Conservation (phyloP, 2,888 invertebrate genomes). For the Caenorhabditis virilis region DNA sequence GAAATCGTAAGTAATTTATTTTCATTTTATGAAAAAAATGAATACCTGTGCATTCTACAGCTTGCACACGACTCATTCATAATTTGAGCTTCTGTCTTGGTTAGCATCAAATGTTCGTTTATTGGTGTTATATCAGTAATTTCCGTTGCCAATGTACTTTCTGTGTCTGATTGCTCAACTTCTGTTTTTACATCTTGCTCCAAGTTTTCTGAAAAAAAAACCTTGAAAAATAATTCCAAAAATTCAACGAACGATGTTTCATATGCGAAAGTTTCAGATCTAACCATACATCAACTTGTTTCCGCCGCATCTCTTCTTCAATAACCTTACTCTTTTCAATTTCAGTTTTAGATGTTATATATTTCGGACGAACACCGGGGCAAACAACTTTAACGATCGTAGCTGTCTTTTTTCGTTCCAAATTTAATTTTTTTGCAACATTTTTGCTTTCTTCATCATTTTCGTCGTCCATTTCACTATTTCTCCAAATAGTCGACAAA, state of each 20-base stretch:
- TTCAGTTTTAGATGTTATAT: not conserved
- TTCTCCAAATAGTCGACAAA: conserved; percentile 31
- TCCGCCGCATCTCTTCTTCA: conserved; percentile 27
- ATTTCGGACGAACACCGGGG: conserved; percentile 14
- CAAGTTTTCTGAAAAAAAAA: conserved; percentile 9
- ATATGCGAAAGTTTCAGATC: conserved; percentile 27
- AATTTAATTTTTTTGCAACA: not conserved
- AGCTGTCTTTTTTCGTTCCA: conserved; percentile 8
- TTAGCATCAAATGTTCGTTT: conserved; percentile 5
- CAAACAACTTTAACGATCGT: conserved; percentile 45
- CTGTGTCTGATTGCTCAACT: conserved; percentile 29
- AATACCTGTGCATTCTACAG: conserved; percentile 37
- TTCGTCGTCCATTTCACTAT: conserved; percentile 5
- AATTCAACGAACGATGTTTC: conserved; percentile 13
- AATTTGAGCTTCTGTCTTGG: conserved; percentile 8
- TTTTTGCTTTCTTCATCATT: conserved; percentile 3
- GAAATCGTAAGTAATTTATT: not conserved
- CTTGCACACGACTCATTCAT: conserved; percentile 7
- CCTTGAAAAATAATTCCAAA: not conserved
- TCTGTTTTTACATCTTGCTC: no score
- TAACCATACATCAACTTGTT: conserved; percentile 35
- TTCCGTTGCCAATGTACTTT: conserved; percentile 22
- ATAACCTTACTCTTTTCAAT: not conserved
- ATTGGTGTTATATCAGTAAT: conserved; percentile 3
- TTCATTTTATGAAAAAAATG: no score